A percentile compares a stretch with the other conserved stretches of the same genome.
phyloP scores from a whole-genome alignment of 2,113 vertebrate genomes.

The Orycteropus afer region DNA sequence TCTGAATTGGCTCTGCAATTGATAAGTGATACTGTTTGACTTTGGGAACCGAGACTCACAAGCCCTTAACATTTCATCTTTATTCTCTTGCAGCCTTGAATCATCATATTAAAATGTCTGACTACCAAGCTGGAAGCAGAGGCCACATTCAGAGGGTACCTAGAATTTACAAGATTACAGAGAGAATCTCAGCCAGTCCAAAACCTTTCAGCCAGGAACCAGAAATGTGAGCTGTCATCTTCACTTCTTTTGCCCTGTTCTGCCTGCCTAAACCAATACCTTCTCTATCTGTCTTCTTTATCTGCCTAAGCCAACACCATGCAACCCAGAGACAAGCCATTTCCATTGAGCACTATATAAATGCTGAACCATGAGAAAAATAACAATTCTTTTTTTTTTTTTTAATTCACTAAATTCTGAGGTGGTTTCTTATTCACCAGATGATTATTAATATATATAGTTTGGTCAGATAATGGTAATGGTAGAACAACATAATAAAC shows the following conservation, averaged over 20 bases:
- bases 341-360: neutral
- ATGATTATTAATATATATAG: neutral
- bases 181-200: neutral
- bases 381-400: neutral
- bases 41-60: neutral
- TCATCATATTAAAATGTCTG: neutral
- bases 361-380: neutral
- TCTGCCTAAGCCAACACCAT: neutral
- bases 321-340: neutral
- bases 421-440: neutral
- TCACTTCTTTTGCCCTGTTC: too few relatives aligned
- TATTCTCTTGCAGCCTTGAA: neutral
- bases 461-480: neutral
- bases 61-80: fast-evolving
- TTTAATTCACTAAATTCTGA: too few relatives aligned
- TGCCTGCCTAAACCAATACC: too few relatives aligned
- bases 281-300: fast-evolving
- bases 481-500: too few relatives aligned
- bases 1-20: neutral
- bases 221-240: neutral
- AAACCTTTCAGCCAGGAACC: neutral
- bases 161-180: neutral
- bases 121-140: neutral
- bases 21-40: neutral
- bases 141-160: too few relatives aligned